phyloP scores from a whole-genome alignment of 2,888 invertebrate species.

The Erebia aethiops region DNA sequence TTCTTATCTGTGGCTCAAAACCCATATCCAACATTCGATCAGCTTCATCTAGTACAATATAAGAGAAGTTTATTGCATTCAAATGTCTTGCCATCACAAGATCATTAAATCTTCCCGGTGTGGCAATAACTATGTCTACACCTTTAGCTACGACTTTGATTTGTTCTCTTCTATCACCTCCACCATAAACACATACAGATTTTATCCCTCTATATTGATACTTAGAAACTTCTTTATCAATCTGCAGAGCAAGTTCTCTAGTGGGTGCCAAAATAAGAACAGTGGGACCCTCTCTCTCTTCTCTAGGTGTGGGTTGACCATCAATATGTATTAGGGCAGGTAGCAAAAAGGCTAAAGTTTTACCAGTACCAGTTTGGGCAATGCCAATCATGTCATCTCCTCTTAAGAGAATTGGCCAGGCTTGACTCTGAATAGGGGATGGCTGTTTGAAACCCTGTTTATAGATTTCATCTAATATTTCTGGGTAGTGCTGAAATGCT shows the following conservation, averaged over 20 bases:
- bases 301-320: constrained; percentile 88
- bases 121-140: constrained; percentile 97
- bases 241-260: constrained; percentile 95
- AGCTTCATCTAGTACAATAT: constrained; percentile 96
- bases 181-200: constrained; percentile 96
- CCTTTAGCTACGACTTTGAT: constrained; percentile 88
- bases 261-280: constrained; percentile 96
- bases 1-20: constrained; percentile 94
- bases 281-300: constrained; percentile 90
- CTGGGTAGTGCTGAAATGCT: constrained; percentile 91
- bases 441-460: constrained; percentile 92
- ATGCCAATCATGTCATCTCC: constrained; percentile 98
- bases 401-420: constrained; percentile 95
- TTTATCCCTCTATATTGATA: constrained; percentile 94
- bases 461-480: constrained; percentile 90
- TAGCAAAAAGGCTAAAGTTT: constrained; percentile 96
- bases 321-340: constrained; percentile 97
- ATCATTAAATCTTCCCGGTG: constrained; percentile 96
- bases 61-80: constrained; percentile 91
- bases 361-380: constrained; percentile 97
- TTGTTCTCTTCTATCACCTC: constrained; percentile 91
- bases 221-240: constrained; percentile 94
- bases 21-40: constrained; percentile 95
- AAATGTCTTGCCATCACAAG: constrained; percentile 88
- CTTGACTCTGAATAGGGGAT: constrained; percentile 96